These are phyloP conservation scores for Matsumurasca onukii DNA, from an alignment of 1,140 invertebrate genomes.

Conservation along the genomic window DNA sequence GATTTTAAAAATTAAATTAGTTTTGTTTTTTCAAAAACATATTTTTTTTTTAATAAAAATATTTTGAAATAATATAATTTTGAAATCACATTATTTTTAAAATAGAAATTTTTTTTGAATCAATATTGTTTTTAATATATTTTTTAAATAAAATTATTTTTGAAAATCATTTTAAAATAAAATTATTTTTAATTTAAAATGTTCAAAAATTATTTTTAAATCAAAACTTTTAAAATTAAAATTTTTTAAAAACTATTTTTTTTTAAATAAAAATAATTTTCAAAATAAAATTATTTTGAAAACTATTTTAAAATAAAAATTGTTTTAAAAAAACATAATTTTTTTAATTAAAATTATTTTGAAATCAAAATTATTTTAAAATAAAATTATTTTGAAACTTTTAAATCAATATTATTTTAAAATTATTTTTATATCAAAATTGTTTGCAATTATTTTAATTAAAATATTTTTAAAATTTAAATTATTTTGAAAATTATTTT, in stretches of 20 bases:
- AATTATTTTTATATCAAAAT: neutral
- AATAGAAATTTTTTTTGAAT: neutral
- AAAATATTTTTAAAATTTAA: neutral
- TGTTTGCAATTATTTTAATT: neutral
- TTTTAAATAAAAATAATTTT: neutral
- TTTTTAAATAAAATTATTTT: neutral
- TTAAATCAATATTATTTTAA: neutral
- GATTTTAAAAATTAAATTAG: no score
- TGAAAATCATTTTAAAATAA: neutral
- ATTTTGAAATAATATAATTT: no score
- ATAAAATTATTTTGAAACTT: neutral
- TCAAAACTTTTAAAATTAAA: neutral
- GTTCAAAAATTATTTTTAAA: neutral
- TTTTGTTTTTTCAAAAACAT: no score
- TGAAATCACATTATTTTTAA: no score
- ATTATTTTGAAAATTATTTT: neutral
- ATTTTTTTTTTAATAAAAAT: no score
- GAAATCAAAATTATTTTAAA: no score
- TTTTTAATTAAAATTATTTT: no score
- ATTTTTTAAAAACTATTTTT: neutral
- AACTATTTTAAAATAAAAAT: no score
- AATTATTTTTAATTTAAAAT: neutral
- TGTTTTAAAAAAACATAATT: neutral
- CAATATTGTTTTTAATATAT: neutral
- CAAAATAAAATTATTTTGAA: no score